These are phyloP conservation scores for Trachythela sp. DNA, from an alignment of 64 coral and sea anemone genomes.

Conservation along the genomic window DNA sequence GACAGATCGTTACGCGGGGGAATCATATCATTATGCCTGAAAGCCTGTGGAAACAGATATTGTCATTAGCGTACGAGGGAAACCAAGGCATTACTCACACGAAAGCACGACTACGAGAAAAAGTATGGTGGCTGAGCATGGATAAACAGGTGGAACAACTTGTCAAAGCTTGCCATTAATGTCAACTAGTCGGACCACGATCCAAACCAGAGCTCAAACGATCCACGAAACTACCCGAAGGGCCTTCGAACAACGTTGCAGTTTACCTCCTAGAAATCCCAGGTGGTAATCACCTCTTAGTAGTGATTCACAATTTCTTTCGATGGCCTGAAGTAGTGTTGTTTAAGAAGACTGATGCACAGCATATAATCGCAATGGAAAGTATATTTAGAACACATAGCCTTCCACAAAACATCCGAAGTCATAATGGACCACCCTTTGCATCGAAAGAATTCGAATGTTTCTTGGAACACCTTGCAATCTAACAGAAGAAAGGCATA, in stretches of 20 bases:
- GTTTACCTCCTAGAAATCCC: constrained; percentile 49
- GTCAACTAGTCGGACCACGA: constrained; percentile 37
- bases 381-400: constrained; percentile 51
- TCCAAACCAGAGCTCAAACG: constrained; percentile 45
- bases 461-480: constrained; percentile 44
- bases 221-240: constrained; percentile 39
- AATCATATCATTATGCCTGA: constrained; percentile 44
- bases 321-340: constrained; percentile 48
- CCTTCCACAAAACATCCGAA: constrained; percentile 44
- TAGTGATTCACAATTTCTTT: constrained; percentile 49
- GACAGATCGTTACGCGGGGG: constrained; percentile 55
- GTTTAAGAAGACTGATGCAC: constrained; percentile 53
- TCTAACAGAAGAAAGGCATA: constrained; percentile 52
- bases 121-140: constrained; percentile 51
- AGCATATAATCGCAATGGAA: constrained; percentile 54
- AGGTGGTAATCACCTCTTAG: constrained; percentile 47
- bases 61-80: constrained; percentile 40
- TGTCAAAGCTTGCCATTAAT: constrained; percentile 28
- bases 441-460: constrained; percentile 37
- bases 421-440: constrained; percentile 61
- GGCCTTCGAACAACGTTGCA: constrained; percentile 48
- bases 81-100: constrained; percentile 36
- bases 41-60: constrained; percentile 39
- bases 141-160: constrained; percentile 52
- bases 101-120: constrained; percentile 43